phyloP scores from a whole-genome alignment of 1,140 invertebrate species.

The Meloidogyne exigua region DNA sequence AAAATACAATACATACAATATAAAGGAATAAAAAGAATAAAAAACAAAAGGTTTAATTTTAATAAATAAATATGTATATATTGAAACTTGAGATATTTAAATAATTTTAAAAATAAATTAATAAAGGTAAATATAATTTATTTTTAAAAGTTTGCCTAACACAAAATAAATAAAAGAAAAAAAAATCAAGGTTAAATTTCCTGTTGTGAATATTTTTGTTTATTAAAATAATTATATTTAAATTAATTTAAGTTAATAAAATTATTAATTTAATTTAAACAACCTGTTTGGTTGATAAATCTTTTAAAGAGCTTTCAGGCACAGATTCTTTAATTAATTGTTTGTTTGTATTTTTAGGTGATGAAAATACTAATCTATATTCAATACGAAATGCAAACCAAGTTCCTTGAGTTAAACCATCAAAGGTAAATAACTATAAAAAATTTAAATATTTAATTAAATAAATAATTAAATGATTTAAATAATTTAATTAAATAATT shows the following conservation, averaged over 20 bases:
- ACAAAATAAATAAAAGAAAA: background rate
- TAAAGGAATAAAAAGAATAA: too few relatives aligned
- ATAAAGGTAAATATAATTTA: too few relatives aligned
- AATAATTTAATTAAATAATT: too few relatives aligned
- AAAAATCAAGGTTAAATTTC: background rate
- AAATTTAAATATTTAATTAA: constrained; percentile 1
- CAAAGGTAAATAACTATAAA: constrained; percentile 44
- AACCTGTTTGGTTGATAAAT: constrained; percentile 43
- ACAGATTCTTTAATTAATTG: background rate
- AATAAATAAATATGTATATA: too few relatives aligned
- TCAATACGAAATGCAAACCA: constrained; percentile 49
- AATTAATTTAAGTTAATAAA: background rate
- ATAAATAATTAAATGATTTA: background rate
- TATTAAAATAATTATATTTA: background rate
- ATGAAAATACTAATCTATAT: constrained; percentile 37
- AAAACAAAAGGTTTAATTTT: too few relatives aligned
- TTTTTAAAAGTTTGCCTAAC: too few relatives aligned
- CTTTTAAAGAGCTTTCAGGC: background rate
- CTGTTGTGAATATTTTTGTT: background rate
- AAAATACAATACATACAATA: too few relatives aligned
- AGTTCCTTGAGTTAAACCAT: constrained; percentile 35
- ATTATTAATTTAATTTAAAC: background rate
- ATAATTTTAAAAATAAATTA: too few relatives aligned
- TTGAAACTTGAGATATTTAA: too few relatives aligned
- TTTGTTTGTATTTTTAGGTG: background rate